These are phyloP conservation scores for Protonibea diacanthus DNA, from an alignment of 2,797 vertebrate species.

Conservation along the genomic window DNA sequence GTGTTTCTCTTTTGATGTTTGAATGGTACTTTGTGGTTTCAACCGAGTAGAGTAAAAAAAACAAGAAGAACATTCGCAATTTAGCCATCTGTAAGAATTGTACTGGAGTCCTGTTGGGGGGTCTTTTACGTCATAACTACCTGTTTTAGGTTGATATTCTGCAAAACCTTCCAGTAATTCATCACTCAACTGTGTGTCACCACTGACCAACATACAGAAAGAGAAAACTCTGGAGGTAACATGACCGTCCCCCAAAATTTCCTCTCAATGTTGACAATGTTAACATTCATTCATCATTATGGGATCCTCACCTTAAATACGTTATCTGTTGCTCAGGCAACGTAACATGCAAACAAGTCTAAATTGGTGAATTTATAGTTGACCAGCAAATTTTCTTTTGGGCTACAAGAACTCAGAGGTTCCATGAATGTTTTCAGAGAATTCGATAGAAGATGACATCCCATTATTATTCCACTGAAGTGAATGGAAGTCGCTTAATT, in stretches of 20 bases:
- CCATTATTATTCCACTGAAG: neutral
- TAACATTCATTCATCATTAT: no score
- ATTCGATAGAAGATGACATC: neutral
- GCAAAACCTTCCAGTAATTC: conserved; percentile 15
- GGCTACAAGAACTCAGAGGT: neutral
- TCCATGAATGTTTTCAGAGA: neutral
- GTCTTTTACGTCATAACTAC: neutral
- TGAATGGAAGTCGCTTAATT: neutral
- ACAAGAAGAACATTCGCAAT: neutral
- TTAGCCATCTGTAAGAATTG: neutral
- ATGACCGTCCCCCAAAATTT: neutral
- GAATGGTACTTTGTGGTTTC: conserved; percentile 54
- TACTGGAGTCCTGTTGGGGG: neutral
- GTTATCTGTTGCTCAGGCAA: neutral
- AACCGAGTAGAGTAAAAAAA: conserved; percentile 26
- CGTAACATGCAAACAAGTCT: neutral
- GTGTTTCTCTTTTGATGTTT: conserved; percentile 45
- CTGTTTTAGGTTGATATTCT: conserved; percentile 45
- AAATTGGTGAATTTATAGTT: no score
- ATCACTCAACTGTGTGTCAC: neutral
- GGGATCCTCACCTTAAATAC: neutral
- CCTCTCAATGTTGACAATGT: neutral
- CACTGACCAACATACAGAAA: neutral
- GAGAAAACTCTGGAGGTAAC: neutral
- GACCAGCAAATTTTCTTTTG: neutral